Conservation (phyloP, 2,888 invertebrate genomes). For the Beris chalybata region DNA sequence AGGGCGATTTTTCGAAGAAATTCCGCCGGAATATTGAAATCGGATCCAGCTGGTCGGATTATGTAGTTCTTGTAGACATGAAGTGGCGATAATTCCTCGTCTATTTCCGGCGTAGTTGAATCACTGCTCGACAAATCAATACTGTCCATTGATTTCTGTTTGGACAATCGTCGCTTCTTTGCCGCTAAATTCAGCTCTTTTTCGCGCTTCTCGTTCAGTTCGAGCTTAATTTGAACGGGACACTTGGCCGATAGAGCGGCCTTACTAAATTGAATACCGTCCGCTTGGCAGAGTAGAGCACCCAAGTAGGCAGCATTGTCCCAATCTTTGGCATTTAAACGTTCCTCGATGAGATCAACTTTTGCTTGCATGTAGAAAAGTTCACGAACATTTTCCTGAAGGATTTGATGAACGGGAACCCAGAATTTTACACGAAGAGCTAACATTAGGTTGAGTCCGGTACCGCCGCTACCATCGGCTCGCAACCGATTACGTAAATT, state of each 20-base stretch:
- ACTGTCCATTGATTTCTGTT: constrained; percentile 54
- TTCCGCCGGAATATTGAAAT: constrained; percentile 47
- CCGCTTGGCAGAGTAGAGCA: constrained; percentile 73
- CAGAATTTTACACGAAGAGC: constrained; percentile 76
- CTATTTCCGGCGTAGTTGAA: constrained; percentile 36
- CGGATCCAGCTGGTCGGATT: constrained; percentile 45
- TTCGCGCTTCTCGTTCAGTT: constrained; percentile 48
- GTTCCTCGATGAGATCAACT: constrained; percentile 73
- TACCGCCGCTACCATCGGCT: constrained; percentile 49
- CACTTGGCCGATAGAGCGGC: constrained; percentile 49
- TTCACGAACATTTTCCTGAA: constrained; percentile 80
- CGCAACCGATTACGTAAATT: constrained; percentile 72
- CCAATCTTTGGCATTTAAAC: constrained; percentile 71
- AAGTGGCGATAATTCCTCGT: constrained; percentile 47
- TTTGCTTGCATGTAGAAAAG: constrained; percentile 85
- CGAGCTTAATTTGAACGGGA: constrained; percentile 48
- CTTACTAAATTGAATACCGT: constrained; percentile 52
- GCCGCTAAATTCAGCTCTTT: constrained; percentile 44
- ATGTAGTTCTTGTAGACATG: constrained; percentile 52
- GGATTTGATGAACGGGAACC: constrained; percentile 84
- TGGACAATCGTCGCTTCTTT: constrained; percentile 54
- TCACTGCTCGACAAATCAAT: constrained; percentile 45
- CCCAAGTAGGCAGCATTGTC: constrained; percentile 70
- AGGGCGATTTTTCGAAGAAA: constrained; percentile 51
- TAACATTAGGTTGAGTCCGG: constrained; percentile 51